Base-by-base conservation (phyloP, 2,113 vertebrate genomes). In the Kryptolebias marmoratus region DNA sequence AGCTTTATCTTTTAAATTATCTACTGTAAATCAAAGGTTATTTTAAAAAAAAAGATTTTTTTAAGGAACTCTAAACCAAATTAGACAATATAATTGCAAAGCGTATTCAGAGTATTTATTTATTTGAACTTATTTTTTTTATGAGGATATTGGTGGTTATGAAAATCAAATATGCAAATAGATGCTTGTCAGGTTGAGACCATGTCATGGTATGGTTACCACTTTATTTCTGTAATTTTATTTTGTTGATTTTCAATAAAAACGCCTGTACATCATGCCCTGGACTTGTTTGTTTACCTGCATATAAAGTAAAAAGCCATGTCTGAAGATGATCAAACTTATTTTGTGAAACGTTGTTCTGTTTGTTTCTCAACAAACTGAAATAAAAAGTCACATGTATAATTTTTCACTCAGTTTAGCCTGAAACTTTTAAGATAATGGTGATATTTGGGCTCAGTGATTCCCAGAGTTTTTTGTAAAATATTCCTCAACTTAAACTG, bases 211-310 rank as follows among this genome's bases (percentile, higher is more conserved):
- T 63, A 77, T 30, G 76, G 50, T 59, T 18, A 60, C 15, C 27
- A 48, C 68, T 68, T 70, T 36, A 53, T 80, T 84, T 22, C 22
- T 22, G 22, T 22, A 22, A 68, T 68, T 32, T 63, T 79, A 12
- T 76, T 64, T 64, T 48, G 58, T 69, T 79, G 80, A 58, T 88
- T 80, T 81, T 77, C 18, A 80, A 72, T 81, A 81, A 85, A 84
- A 81, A 71, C 27, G 32, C 32, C 57, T 81, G 60, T 74, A 72
- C 49, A 15, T 61, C 54, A 30, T 22, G 22, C 22, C 22, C 22
- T 22, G 22, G 22, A 22, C 22, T 22, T 22, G 22, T 22, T 22
- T 22, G 22, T 22, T 22, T 22, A 22, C 22, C 22, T 22, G 22
- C 22, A 22, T 22, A 22, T 22, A 22, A 22, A 22, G 22, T 22